Base-by-base conservation (phyloP, 2,113 vertebrate genomes). In the Cephalopholis sonnerati region DNA sequence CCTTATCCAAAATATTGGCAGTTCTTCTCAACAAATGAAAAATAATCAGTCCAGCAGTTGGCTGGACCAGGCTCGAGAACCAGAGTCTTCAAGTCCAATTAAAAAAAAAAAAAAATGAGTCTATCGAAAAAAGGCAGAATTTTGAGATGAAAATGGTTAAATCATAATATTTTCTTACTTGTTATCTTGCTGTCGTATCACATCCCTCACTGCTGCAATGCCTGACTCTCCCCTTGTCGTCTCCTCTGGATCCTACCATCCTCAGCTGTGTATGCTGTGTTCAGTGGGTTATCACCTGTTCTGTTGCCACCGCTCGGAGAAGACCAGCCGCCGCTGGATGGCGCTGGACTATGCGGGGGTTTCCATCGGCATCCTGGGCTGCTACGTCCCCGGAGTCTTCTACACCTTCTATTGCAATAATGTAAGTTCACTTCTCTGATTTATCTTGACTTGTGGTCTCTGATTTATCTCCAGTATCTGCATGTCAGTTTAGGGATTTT, bases 341-440 rank as follows among this genome's bases (percentile, higher is more conserved):
- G 97, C 97, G 0, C 89, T 99, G 82, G 98, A 99, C 83, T 98
- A 98, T 0, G 97, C 98, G 0, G 97, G 98, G 0, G 95, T 99
- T 82, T 98, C 98, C 87, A 94, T 99, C 0, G 98, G 98, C 25
- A 98, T 99, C 91, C 91, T 99, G 91, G 98, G 98, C 87, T 99
- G 98, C 85, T 99, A 99, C 0, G 97, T 99, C 18, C 98, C 97
- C 0, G 98, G 97, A 44, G 97, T 99, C 29, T 99, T 99, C 94
- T 99, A 99, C 62, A 97, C 97, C 3, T 99, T 98, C 94, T 99
- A 99, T 80, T 99, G 98, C 89, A 97, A 97, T 73, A 97, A 97
- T 0, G 98, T 99, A 89, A 95, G 97, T 96, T 50, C 41, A 3
- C 25, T 20, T 22, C 29, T 11, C 7, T 11, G 22, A 7, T 55